Percentiles rank a stretch among this genome's conserved stretches.
Conservation (phyloP, 2,888 invertebrate species). For the Pediacus dermestoides region DNA sequence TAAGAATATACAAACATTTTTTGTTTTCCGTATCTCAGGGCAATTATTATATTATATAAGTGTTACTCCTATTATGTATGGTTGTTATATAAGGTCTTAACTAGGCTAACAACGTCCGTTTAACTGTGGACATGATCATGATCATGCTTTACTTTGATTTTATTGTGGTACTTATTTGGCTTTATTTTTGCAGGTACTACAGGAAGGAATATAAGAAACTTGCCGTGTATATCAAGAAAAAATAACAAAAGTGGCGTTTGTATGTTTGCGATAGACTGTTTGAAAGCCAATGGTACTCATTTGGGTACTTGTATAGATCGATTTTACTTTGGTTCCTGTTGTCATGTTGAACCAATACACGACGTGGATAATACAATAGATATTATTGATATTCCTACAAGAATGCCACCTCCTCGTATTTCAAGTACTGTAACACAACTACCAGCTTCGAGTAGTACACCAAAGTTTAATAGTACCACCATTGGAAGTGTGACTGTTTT, state of each 20-base stretch:
- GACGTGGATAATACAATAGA: slow-evolving; percentile 63
- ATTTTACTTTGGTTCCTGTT: slow-evolving; percentile 91
- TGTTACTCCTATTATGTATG: too few species aligned
- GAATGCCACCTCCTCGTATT: slow-evolving; percentile 38
- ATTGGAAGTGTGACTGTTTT: slow-evolving; percentile 4
- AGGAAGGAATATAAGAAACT: slow-evolving; percentile 83
- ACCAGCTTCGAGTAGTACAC: slow-evolving; percentile 19
- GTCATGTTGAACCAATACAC: slow-evolving; percentile 66
- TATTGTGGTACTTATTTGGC: too few species aligned
- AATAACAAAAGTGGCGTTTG: slow-evolving; percentile 79
- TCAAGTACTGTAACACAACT: slow-evolving; percentile 18
- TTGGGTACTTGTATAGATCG: slow-evolving; percentile 89
- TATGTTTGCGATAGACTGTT: slow-evolving; percentile 92
- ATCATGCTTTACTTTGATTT: slow-evolving; percentile 5
- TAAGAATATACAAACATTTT: too few species aligned
- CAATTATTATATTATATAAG: too few species aligned
- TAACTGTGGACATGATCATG: slow-evolving; percentile 8
- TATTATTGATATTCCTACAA: slow-evolving; percentile 54
- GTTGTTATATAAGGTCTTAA: too few species aligned
- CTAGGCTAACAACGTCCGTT: too few species aligned
- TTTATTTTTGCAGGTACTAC: slow-evolving; percentile 60
- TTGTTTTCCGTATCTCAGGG: too few species aligned
- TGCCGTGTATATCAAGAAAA: slow-evolving; percentile 81
- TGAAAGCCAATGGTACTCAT: slow-evolving; percentile 86
- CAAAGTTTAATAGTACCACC: slow-evolving; percentile 17